phyloP scores from a whole-genome alignment of 2,797 vertebrate species.

The Peromyscus attwateri region DNA sequence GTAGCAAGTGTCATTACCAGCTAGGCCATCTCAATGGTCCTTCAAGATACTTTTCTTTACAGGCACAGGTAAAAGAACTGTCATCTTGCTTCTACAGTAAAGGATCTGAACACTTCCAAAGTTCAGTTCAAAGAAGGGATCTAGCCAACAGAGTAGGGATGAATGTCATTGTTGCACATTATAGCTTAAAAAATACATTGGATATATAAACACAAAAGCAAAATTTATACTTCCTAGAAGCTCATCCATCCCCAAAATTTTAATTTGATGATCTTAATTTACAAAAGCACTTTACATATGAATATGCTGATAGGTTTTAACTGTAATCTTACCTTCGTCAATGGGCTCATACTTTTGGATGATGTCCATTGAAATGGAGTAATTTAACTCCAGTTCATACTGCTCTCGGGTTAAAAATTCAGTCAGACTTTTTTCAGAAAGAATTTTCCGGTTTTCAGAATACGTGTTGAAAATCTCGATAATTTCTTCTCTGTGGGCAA shows the following conservation, averaged over 20 bases:
- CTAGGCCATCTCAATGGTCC: background rate
- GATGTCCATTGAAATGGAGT: constrained; percentile 83
- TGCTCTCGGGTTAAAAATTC: constrained; percentile 91
- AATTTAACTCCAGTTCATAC: constrained; percentile 79
- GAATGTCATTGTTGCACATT: background rate
- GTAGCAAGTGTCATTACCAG: background rate
- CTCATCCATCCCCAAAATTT: background rate
- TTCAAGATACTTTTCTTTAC: background rate
- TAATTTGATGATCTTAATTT: background rate
- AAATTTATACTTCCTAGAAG: constrained; percentile 37
- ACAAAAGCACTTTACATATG: background rate
- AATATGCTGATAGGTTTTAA: constrained; percentile 48
- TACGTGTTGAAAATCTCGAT: constrained; percentile 88
- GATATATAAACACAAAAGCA: constrained; percentile 9
- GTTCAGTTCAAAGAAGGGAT: background rate
- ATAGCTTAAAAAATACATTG: background rate
- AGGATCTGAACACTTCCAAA: background rate
- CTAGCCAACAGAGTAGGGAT: background rate
- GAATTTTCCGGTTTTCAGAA: constrained; percentile 76
- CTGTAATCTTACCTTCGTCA: constrained; percentile 88
- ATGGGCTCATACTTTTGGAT: constrained; percentile 93
- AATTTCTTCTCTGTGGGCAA: constrained; percentile 88
- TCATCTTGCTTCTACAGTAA: background rate
- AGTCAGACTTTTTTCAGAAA: constrained; percentile 85
- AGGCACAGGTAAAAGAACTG: background rate